Evolutionary conservation across 2,888 invertebrate genomes (phyloP), one percentile per base, ranked within the genome.

Genomic region (Saturnia pavonia): DNA sequence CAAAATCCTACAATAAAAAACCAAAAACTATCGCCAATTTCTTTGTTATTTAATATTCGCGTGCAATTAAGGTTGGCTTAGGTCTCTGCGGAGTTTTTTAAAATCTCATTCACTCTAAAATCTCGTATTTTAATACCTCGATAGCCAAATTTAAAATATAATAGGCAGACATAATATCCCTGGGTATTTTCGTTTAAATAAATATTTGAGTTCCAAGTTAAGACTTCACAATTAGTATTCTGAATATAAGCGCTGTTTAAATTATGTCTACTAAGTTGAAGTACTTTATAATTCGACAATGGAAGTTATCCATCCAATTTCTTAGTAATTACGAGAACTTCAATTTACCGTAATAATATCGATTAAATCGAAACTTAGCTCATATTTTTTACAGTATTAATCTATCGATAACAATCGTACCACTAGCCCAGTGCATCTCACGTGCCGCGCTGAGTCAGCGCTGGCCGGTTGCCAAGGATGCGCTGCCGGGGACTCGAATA

Each of bases 381-480:
- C 45, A 14, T 16, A 45, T 51, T 54, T n/a, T n/a, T 54, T 57
- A 57, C 25, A 25, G 25, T 57, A 25, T 57, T 3, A 3, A 57
- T 71, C 43, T 70, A 68, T 77, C 76, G 77, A 77, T 72, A 74
- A 68, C 22, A 11, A 48, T 68, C 76, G 74, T 81, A 76, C 76
- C 79, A 73, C 82, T 80, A 77, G 67, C 68, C 73, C 71, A 78
- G 76, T 74, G 77, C 79, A 75, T 75, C 76, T 78, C 78, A 78
- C 78, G 77, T 76, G 78, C 78, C 77, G 77, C 73, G 79, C 78
- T 79, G 80, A 80, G 78, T 80, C 77, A 73, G 69, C 43, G 68
- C 73, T 83, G 83, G 83, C 80, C 48, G 70, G 51, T 54, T 71
- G 83, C 83, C 83, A 83, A 78, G 74, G 77, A 79, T 75, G 78